Evolutionary conservation across 2,888 invertebrate species (phyloP).

Genomic region (Clepsis dumicolana): DNA sequence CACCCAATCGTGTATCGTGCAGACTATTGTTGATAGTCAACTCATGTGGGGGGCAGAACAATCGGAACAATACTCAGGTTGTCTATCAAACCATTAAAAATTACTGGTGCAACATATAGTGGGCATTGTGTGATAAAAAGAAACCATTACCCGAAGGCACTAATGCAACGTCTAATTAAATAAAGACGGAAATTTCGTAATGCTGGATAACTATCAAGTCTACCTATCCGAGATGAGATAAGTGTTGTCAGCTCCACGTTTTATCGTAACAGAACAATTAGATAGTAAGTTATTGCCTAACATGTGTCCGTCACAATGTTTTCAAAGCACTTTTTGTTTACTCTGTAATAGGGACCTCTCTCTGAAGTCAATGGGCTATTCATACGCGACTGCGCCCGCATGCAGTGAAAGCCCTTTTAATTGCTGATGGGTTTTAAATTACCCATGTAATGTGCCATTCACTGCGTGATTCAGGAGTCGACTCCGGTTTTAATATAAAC

Average conservation of each 20-base stretch:
- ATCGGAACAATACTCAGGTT: constrained; percentile 12
- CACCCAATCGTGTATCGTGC: constrained; percentile 2
- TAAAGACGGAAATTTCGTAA: constrained; percentile 16
- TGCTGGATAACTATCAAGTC: constrained; percentile 2
- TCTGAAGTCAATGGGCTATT: constrained; percentile 55
- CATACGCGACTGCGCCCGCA: constrained; percentile 60
- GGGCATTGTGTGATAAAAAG: constrained; percentile 10
- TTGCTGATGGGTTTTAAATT: constrained; percentile 61
- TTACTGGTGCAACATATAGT: not conserved
- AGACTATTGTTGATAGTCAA: constrained; percentile 13
- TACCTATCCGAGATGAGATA: not conserved
- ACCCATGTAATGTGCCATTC: constrained; percentile 45
- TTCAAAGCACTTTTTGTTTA: constrained; percentile 41
- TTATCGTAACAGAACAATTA: constrained; percentile 15
- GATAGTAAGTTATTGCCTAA: constrained; percentile 19
- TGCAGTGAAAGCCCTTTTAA: constrained; percentile 48
- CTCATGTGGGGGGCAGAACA: constrained; percentile 20
- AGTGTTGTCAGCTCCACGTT: constrained; percentile 3
- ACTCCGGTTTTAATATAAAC: constrained; percentile 31
- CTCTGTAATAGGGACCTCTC: constrained; percentile 32
- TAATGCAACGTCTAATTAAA: constrained; percentile 1
- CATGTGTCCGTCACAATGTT: constrained; percentile 46
- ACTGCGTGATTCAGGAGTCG: constrained; percentile 31
- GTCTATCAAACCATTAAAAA: constrained; percentile 16
- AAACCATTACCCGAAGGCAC: constrained; percentile 5